Evolutionary conservation across 2,888 invertebrate genomes (phyloP).

Genomic region (Eulithis prunata): DNA sequence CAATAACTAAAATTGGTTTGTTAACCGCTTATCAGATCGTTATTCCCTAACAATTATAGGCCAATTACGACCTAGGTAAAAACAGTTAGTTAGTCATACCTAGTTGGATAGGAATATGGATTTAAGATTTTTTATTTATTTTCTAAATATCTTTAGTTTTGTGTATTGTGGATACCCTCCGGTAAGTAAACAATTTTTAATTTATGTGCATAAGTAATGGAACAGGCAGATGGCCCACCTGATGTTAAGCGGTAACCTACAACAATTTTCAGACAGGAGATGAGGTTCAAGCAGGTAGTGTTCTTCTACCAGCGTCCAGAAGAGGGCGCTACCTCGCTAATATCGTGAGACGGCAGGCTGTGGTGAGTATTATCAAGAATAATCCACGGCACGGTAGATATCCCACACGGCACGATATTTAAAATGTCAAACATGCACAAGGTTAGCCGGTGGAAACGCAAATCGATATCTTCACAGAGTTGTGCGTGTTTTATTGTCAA

Average conservation of each 20-base stretch:
- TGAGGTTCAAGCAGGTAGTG: constrained; percentile 68
- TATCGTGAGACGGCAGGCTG: constrained; percentile 73
- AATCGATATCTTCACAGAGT: no score
- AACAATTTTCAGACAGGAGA: constrained; percentile 68
- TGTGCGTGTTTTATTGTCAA: no score
- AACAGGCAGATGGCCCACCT: no score
- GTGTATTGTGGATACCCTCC: constrained; percentile 49
- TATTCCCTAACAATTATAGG: neutral
- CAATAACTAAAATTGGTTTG: constrained; percentile 3
- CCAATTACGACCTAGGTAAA: neutral
- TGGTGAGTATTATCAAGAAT: constrained; percentile 56
- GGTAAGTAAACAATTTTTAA: constrained; percentile 40
- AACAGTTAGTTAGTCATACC: constrained; percentile 1
- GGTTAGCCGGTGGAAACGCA: no score
- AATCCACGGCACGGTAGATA: no score
- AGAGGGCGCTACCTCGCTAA: constrained; percentile 74
- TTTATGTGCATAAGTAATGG: neutral
- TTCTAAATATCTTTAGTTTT: constrained; percentile 38
- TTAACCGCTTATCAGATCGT: constrained; percentile 1
- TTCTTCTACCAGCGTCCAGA: constrained; percentile 69
- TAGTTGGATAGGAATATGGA: constrained; percentile 5
- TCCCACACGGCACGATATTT: no score
- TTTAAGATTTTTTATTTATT: constrained; percentile 19
- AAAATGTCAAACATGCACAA: no score
- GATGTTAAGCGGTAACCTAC: no score